These are phyloP conservation scores for Alosa alosa DNA, from an alignment of 2,113 vertebrate genomes.

Conservation along the genomic window DNA sequence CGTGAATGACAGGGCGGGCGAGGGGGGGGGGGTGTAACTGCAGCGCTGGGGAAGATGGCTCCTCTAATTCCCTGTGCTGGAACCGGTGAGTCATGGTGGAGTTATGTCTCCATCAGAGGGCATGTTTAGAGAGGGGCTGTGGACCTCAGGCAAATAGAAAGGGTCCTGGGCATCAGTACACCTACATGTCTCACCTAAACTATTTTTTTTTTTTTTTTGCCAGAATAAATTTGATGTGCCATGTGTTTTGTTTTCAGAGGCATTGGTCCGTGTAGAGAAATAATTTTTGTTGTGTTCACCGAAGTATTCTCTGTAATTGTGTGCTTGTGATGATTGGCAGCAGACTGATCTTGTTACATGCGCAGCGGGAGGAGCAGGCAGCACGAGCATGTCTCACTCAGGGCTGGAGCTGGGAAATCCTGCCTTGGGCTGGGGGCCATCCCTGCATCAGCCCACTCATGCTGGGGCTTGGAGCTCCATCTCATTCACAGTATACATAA, in stretches of 20 bases:
- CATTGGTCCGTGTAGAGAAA: background rate
- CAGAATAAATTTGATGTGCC: background rate
- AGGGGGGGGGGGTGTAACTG: background rate
- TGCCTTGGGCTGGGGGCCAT: background rate
- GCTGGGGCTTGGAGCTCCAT: background rate
- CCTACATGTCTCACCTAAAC: background rate
- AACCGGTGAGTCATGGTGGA: slow-evolving; percentile 25
- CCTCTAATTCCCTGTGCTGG: background rate
- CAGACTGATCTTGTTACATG: background rate
- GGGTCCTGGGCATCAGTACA: background rate
- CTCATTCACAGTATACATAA: background rate
- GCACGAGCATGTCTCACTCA: background rate
- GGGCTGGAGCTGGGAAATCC: background rate
- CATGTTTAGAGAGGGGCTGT: slow-evolving; percentile 40
- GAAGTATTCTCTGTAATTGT: background rate
- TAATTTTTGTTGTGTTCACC: background rate
- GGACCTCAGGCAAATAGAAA: slow-evolving; percentile 12
- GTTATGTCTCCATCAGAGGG: slow-evolving; percentile 43
- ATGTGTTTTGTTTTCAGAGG: background rate
- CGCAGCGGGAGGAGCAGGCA: background rate
- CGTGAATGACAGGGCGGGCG: background rate
- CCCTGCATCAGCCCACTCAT: background rate
- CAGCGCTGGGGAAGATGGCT: background rate
- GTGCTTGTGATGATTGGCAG: background rate
- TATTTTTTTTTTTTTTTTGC: too few species aligned